Base-by-base conservation (phyloP, 1,140 invertebrate species). In the Tetramorium alpestre region DNA sequence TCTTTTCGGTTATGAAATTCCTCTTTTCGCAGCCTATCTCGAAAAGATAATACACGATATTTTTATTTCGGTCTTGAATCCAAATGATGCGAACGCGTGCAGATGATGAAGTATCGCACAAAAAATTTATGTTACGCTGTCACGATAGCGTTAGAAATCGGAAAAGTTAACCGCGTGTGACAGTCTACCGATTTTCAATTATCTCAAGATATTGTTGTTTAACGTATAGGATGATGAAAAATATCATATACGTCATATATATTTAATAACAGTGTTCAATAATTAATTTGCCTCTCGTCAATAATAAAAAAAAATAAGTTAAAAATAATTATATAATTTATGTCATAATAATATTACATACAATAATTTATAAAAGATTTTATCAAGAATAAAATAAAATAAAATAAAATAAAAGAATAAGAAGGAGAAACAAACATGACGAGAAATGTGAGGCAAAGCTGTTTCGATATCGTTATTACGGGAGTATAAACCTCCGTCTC, bases 51-150 rank as follows among this genome's bases (percentile, higher is more conserved):
- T 18, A 44, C 22, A n/a, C 54, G 44, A 73, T 33, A 18, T 25
- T 41, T 28, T 49, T 13, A 72, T 82, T 60, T 82, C 7, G 11
- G 11, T 0, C 47, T 49, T 38, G 41, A 60, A 33, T 38, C 54
- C 28, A 33, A 49, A 49, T 5, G 2, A 25, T 73, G 11, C 11
- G 10, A 25, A 73, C 7, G n/a, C n/a, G 22, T 4, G 18, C 18
- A n/a, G 8, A 75, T 62, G 3, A 73, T 60, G 38, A 0, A n/a
- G 1, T 44, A n/a, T 58, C 16, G 49, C 80, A 82, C 80, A 38
- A 75, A 11, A 72, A 84, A 75, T 84, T 84, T 84, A 18, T 60
- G 4, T 84, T 84, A 18, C 49, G 4, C n/a, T 25, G 13, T 8
- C 3, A 38, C 25, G 41, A n/a, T 44, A 33, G 2, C 38, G 22